Evolutionary conservation across 1,140 invertebrate genomes (phyloP), one percentile per base, ranked within the genome.

Genomic region (Parasteatoda tepidariorum): DNA sequence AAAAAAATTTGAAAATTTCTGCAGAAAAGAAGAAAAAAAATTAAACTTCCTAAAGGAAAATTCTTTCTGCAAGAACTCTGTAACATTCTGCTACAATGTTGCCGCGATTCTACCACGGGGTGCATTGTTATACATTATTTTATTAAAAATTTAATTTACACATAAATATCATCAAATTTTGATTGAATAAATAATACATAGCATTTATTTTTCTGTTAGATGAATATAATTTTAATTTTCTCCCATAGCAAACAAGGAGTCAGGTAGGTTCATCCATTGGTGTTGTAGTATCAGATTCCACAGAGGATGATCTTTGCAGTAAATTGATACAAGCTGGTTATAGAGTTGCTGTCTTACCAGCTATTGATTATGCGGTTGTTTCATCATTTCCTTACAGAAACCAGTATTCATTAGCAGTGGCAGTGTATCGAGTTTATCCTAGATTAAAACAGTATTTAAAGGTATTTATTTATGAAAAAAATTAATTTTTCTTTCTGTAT

Each of bases 351-450:
- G 86, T 86, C n/a, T 87, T 91, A 33, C 90, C 90, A 28, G 73
- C 85, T 41, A 88, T 90, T 11, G 88, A 88, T 31, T 86, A 89
- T 86, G 89, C 87, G 30, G 89, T 90, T 2, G 87, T 87, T 61
- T 87, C 88, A 22, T 85, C 78, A 30, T 91, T 91, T 84, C 90
- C 90, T 18, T 90, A 87, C 85, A 88, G 85, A 71, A 88, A 87
- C 54, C 87, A 88, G 5, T 71, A 90, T 28, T 90, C 89, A 5
- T 88, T 91, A 64, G 87, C 89, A 48, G 88, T 91, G 54, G 90
- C 88, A 24, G 85, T 90, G 0, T 85, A 85, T 38, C 88, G 89
- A 85, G 89, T 90, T 59, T 91, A 91, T 85, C 89, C 90, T 26
- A 86, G 85, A 57, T 66, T 91, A 7, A 67, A 76, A 0, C 84